Evolutionary conservation across 2,113 vertebrate genomes (phyloP), one percentile per base, ranked within the genome.

Genomic region (Nibea coibor): DNA sequence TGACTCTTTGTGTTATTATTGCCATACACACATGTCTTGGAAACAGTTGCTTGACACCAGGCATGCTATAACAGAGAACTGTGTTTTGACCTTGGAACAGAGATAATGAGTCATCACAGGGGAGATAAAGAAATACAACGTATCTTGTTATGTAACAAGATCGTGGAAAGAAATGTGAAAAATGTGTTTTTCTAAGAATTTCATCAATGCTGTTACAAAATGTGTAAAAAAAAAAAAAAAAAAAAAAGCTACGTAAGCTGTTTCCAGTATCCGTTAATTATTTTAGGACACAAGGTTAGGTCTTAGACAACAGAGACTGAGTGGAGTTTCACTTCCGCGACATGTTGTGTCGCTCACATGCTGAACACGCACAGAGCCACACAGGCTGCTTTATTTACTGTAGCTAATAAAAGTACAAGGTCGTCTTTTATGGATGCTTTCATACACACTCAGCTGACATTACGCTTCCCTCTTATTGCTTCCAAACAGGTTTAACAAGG

Each of bases 401-500:
- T 63, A 65, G 63, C 66, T 82, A 63, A 75, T 80, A 56, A 85
- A 84, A 73, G 31, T 3, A 39, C 53, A 82, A 66, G 66, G 78
- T 65, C 0, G 0, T 53, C 1, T 82, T 88, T 85, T 75, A 76
- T 81, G 11, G 31, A 43, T 26, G 76, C 16, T 75, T 72, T 83
- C 47, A 24, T 39, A n/a, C 19, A 48, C 15, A 19, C 5, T 77
- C 15, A 78, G n/a, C 57, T 70, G 54, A 66, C 72, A 64, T 51
- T 20, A 16, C 1, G 0, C 51, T 31, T 73, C 28, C 17, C 28
- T 83, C 5, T 88, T 31, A 61, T 78, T 88, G 45, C 47, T 69
- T 74, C 48, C 50, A 4, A 61, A 80, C 94, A 99, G 98, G 93
- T 99, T 99, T 91, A 99, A 97, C 78, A 45, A 91, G 58, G 98